Evolutionary conservation across 2,113 vertebrate species (phyloP), one percentile per base, ranked within the genome.

Genomic region (Sceloporus tristichus): DNA sequence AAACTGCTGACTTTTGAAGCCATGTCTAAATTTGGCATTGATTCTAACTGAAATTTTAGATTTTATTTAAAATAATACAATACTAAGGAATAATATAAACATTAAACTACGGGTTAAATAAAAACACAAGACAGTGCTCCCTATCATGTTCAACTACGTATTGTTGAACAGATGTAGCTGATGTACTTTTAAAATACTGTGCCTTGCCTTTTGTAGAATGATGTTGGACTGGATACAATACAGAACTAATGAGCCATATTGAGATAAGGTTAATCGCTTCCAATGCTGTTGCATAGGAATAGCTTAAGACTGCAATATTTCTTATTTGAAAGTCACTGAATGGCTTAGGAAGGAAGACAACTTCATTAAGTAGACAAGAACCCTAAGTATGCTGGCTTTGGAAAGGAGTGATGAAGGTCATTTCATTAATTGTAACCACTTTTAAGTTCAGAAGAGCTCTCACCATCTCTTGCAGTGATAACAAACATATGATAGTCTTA

Each of bases 251-350:
- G 80, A 88, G 59, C 87, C 87, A 27, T 68, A 70, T 53, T 75
- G 56, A 88, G 80, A 88, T 88, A 77, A 88, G 86, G 80, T 88
- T 88, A 88, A 88, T 88, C 81, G 9, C 73, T 88, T 83, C 48
- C 42, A 77, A 56, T 54, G 56, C 70, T 38, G 38, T 77, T 88
- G 80, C 87, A 53, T 56, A 84, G n/a, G 34, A 88, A 56, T 68
- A 83, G 87, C 87, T 88, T 77, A 83, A 82, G 73, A 68, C 25
- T 16, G 73, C 80, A 88, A 83, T 77, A 83, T 83, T 88, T 83
- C 80, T 77, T 77, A 40, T 76, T 84, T 68, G 73, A 78, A 88
- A 88, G 65, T 71, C 66, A 86, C 21, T 86, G 65, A 38, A 77
- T 88, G 54, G 81, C 14, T 19, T 68, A 68, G n/a, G 80, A 83